These are phyloP conservation scores for Hydroisotoma schaefferi DNA, from an alignment of 2,888 invertebrate species.

Conservation along the genomic window DNA sequence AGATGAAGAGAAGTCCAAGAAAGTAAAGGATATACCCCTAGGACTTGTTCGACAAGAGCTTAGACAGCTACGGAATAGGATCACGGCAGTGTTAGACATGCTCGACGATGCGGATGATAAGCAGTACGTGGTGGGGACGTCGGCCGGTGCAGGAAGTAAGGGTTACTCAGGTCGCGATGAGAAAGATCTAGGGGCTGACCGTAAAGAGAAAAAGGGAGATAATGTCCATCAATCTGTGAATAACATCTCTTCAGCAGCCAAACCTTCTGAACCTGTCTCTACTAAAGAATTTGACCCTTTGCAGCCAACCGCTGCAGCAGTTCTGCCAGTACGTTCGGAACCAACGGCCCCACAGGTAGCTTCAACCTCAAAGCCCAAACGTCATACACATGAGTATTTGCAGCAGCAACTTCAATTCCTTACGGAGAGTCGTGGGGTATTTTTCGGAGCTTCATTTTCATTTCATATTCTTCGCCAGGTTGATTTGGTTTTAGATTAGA, in stretches of 20 bases:
- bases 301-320: neutral
- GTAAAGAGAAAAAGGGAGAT: neutral
- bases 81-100: slow-evolving; percentile 60
- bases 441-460: neutral
- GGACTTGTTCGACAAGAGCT: slow-evolving; percentile 55
- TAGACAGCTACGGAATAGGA: slow-evolving; percentile 59
- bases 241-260: neutral
- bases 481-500: no score
- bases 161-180: neutral
- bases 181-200: neutral
- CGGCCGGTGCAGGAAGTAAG: neutral
- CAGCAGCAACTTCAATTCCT: slow-evolving; percentile 4
- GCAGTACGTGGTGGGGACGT: slow-evolving; percentile 40
- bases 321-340: neutral
- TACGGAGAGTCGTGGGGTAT: slow-evolving; percentile 6
- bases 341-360: neutral
- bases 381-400: neutral
- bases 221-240: neutral
- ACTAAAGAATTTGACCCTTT: slow-evolving; percentile 21
- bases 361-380: neutral
- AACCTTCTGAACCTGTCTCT: slow-evolving; percentile 1
- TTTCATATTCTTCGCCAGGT: neutral
- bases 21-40: neutral
- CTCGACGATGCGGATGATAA: slow-evolving; percentile 53
- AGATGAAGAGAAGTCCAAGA: slow-evolving; percentile 13